These are phyloP conservation scores for Bryconaethiops microstoma DNA, from an alignment of 2,797 vertebrate species.

Conservation along the genomic window DNA sequence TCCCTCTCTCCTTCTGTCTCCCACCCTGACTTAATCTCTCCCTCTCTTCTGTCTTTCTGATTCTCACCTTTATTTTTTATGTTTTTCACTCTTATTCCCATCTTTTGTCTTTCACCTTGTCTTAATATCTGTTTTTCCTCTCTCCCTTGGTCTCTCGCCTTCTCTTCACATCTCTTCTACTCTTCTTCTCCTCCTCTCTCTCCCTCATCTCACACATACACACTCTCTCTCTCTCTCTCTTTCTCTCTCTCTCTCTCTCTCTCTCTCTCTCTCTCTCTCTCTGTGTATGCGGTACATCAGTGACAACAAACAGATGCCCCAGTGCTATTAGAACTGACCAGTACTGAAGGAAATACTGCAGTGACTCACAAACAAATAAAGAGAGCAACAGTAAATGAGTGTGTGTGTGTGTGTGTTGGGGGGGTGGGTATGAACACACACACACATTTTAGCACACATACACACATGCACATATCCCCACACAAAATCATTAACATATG, in stretches of 20 bases:
- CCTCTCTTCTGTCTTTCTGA: not conserved
- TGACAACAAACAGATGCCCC: constrained; percentile 26
- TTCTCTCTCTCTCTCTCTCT: not conserved
- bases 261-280: constrained; percentile 7
- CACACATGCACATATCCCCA: constrained; percentile 29
- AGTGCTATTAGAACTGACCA: constrained; percentile 19
- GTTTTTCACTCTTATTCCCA: not conserved
- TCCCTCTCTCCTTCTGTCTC: not conserved
- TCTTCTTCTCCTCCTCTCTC: not conserved
- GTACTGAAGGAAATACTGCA: constrained; percentile 34
- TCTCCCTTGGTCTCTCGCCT: not conserved
- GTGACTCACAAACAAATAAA: constrained; percentile 27
- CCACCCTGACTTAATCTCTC: not conserved
- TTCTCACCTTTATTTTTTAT: not conserved
- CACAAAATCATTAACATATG: constrained; percentile 54
- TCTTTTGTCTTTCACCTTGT: not conserved
- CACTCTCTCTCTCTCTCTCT: not conserved
- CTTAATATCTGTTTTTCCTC: not conserved
- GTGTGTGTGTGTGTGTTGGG: not conserved
- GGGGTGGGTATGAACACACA: constrained; percentile 41
- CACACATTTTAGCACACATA: constrained; percentile 32
- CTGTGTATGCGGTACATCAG: constrained; percentile 27
- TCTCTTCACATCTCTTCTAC: not conserved
- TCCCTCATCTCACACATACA: not conserved
- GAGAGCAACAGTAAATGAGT: constrained; percentile 11